phyloP scores from a whole-genome alignment of 2,113 vertebrate genomes.

The Pipra filicauda region DNA sequence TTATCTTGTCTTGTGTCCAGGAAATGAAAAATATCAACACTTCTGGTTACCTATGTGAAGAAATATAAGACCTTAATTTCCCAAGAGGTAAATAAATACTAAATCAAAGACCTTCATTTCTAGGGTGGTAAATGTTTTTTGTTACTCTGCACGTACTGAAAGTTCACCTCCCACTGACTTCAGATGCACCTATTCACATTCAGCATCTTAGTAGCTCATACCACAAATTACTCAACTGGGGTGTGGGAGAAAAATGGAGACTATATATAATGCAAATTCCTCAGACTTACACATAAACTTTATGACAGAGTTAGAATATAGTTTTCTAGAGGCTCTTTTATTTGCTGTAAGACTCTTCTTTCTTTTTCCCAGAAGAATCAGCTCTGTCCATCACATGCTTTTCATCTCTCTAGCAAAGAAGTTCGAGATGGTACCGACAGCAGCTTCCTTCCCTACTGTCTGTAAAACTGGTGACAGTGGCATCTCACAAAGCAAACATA shows the following conservation, averaged over 20 bases:
- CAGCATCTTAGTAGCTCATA: constrained; percentile 2
- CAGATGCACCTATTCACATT: neutral
- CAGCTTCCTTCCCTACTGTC: neutral
- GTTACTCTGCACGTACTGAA: neutral
- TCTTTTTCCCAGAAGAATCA: neutral
- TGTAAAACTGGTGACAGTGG: neutral
- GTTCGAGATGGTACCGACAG: neutral
- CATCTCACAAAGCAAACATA: neutral
- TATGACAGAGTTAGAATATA: neutral
- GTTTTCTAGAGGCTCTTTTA: neutral
- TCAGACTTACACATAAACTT: neutral
- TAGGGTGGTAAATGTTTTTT: neutral
- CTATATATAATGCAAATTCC: neutral
- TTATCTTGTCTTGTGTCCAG: neutral
- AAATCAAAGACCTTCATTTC: neutral
- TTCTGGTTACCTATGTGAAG: neutral
- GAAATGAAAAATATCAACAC: neutral
- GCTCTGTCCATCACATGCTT: neutral
- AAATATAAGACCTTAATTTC: neutral
- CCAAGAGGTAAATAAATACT: neutral
- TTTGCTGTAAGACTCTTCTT: neutral
- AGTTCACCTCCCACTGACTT: constrained; percentile 1
- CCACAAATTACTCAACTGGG: neutral
- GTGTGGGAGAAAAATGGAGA: constrained; percentile 2
- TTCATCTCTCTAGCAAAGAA: neutral